A percentile compares a stretch with the other conserved stretches of the same genome.
Evolutionary conservation across 1,140 invertebrate genomes (phyloP).

Genomic region (Drosophila kohkoa): DNA sequence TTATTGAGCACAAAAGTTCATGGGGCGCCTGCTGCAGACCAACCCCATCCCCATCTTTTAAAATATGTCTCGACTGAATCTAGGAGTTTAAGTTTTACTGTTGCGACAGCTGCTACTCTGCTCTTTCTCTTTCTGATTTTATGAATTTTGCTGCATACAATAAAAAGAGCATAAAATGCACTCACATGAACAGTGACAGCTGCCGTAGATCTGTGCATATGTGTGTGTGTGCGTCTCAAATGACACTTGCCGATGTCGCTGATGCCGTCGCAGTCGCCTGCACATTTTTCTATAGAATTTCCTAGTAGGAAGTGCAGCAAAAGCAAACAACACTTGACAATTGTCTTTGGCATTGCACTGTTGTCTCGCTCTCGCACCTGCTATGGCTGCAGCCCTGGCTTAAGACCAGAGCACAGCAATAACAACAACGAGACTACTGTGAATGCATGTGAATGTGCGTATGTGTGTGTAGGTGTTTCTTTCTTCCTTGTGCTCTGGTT

Average conservation of each 20-base stretch:
- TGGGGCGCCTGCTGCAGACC: slow-evolving; percentile 17
- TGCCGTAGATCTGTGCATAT: slow-evolving; percentile 32
- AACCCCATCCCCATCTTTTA: background rate
- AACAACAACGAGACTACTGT: slow-evolving; percentile 4
- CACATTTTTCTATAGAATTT: slow-evolving; percentile 76
- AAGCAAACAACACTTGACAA: slow-evolving; percentile 68
- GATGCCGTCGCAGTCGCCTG: slow-evolving; percentile 40
- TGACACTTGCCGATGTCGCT: slow-evolving; percentile 68
- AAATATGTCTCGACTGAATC: slow-evolving; percentile 22
- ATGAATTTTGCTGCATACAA: slow-evolving; percentile 57
- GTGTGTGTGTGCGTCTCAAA: slow-evolving; percentile 64
- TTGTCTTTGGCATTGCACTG: slow-evolving; percentile 48
- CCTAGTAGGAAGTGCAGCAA: slow-evolving; percentile 76
- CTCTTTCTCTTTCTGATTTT: slow-evolving; percentile 45
- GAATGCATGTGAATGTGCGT: slow-evolving; percentile 5
- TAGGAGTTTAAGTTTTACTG: slow-evolving; percentile 42
- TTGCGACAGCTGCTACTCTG: slow-evolving; percentile 44
- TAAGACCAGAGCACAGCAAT: background rate
- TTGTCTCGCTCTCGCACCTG: slow-evolving; percentile 58
- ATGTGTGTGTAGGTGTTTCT: slow-evolving; percentile 35
- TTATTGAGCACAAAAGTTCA: slow-evolving; percentile 76
- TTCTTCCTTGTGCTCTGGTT: slow-evolving; percentile 28
- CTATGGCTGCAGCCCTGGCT: slow-evolving; percentile 8
- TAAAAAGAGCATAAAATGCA: slow-evolving; percentile 59
- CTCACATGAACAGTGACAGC: slow-evolving; percentile 36